Base-by-base conservation (phyloP, 1,140 invertebrate genomes). In the Magallana angulata region DNA sequence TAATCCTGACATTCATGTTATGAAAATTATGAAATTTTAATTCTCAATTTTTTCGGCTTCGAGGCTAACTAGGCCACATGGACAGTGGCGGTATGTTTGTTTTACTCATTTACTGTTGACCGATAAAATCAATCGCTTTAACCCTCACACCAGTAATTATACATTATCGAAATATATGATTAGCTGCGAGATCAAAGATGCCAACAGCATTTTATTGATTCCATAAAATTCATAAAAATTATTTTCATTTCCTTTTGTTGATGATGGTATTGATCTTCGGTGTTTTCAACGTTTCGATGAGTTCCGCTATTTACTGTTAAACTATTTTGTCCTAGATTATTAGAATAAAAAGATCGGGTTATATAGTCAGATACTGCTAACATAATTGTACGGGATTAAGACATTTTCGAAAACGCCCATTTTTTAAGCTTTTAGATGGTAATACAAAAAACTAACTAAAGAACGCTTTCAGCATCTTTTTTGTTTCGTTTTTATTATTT, bases 191-290 rank as follows among this genome's bases (percentile, higher is more conserved):
- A 76, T 76, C 68, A 76, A 76, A 76, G 68, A 36, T 24, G 68
- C 68, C 68, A 76, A 76, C 68, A 76, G 68, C 68, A 76, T 76
- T 76, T 24, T 76, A 76, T 76, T 76, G 68, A 76, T 76, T 76
- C 68, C 24, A 18, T 76, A 76, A 76, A 76, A 76, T 76, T 76
- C 68, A 76, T 76, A 76, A 76, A 76, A 76, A 76, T 76, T 76
- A 76, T 76, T 76, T 76, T 76, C 68, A 76, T 76, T 76, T 76
- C 68, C 68, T 76, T 76, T 76, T 30, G 68, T 76, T 76, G 68
- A 76, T 76, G 68, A 76, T 76, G 18, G 4, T 76, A 76, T 76
- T 24, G 68, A 76, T 76, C 24, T 11, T 24, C 3, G 24, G 36
- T 48, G 36, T 48, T 8, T 24, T 76, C 12, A 76, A 24, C 30